Base-by-base conservation (phyloP, 2,797 vertebrate genomes). In the Cuniculus paca region DNA sequence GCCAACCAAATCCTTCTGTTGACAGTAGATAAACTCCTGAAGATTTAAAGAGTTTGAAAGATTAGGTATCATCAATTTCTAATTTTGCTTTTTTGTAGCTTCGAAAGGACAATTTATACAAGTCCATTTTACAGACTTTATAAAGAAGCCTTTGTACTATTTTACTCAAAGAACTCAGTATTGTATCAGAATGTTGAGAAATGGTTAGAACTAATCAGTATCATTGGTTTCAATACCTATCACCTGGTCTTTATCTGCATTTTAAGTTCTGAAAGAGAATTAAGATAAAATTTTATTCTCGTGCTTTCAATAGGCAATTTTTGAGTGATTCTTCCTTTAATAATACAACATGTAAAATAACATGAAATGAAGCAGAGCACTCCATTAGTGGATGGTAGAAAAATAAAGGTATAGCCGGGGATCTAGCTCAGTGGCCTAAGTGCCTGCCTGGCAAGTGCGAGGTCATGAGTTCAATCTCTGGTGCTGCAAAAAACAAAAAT, bases 31-130 rank as follows among this genome's bases (percentile, higher is more conserved):
- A 72, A 86, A 85, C 91, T 95, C 60, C 68, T 26, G 56, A 79
- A 19, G 3, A 84, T 95, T 97, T 93, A 95, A 85, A 96, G 96
- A 82, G 82, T 96, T 98, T 97, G 94, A 96, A 97, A 98, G 28
- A 98, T 92, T 90, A 96, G 0, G 6, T 65, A 81, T 89, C 36
- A 6, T 90, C 89, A 97, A 17, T 95, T 93, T 86, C 12, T 90
- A 97, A 95, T 96, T 97, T 91, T 20, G 94, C 28, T 28, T 9
- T 63, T 96, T 95, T 78, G 31, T 95, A 12, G 50, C 82, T 97
- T 97, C 70, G 88, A 94, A 98, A 94, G 17, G 14, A 60, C 26
- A 94, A 48, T 96, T 97, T 97, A 95, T 93, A 45, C 34, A 96
- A 92, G 34, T 16, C 56, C 42, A 45, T 95, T 97, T 79, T 96